Conservation (phyloP, 1,140 invertebrate genomes). For the Adelges cooleyi region DNA sequence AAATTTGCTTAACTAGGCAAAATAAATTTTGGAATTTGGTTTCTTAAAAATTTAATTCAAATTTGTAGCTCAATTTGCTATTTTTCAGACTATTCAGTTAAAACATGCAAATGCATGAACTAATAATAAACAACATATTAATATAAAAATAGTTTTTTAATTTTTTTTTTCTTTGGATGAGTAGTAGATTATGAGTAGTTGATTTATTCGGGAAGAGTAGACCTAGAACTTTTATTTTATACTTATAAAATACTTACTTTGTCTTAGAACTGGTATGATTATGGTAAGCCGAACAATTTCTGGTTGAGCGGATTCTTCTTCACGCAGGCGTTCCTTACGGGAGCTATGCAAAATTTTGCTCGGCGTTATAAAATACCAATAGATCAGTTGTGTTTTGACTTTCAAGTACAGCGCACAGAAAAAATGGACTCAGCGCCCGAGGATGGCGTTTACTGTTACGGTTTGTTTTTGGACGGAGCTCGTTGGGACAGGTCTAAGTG, state of each 20-base stretch:
- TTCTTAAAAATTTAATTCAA: no score
- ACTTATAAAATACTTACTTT: no score
- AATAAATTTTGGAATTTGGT: no score
- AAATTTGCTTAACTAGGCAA: no score
- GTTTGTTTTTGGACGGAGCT: conserved; percentile 73
- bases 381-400: conserved; percentile 72
- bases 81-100: no score
- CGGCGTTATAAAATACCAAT: conserved; percentile 77
- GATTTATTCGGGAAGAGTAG: not conserved
- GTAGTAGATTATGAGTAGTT: not conserved
- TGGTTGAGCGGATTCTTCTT: conserved; percentile 94
- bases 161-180: not conserved
- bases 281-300: conserved; percentile 68
- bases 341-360: conserved; percentile 82
- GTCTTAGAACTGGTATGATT: conserved; percentile 56
- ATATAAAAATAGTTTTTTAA: not conserved
- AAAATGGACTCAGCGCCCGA: conserved; percentile 41
- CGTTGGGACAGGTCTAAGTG: conserved; percentile 56
- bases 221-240: no score
- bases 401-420: conserved; percentile 47
- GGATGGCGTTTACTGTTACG: conserved; percentile 71
- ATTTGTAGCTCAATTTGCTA: no score
- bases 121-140: no score
- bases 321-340: conserved; percentile 86
- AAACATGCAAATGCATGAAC: no score